A percentile compares a stretch with the other conserved stretches of the same genome.
Evolutionary conservation across 2,888 invertebrate genomes (phyloP).

Genomic region (Pterobdella sp.): DNA sequence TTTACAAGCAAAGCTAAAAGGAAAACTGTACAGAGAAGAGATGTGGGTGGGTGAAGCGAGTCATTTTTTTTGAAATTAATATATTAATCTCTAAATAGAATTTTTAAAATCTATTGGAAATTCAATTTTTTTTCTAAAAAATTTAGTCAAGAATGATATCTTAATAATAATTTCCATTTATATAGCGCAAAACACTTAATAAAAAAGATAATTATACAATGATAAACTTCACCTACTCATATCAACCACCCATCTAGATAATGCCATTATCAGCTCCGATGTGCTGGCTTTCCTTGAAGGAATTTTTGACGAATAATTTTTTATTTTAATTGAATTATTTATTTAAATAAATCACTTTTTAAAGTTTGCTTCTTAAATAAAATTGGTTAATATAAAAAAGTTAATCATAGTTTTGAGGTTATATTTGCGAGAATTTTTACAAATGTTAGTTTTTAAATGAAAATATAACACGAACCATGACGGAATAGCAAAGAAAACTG

Average conservation of each 20-base stretch:
- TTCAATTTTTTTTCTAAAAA: conserved; percentile 1
- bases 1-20: conserved; percentile 68
- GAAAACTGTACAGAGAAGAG: conserved; percentile 56
- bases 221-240: conserved; percentile 3
- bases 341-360: too few species aligned
- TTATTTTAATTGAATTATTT: neutral
- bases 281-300: conserved; percentile 78
- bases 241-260: conserved; percentile 52
- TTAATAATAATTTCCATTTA: neutral
- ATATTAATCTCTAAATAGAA: neutral
- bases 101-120: neutral
- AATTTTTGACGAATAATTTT: conserved; percentile 28
- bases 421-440: too few species aligned
- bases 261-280: conserved; percentile 68
- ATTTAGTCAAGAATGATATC: neutral
- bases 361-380: neutral
- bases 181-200: conserved; percentile 2
- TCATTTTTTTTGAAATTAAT: too few species aligned
- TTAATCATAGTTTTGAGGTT: too few species aligned
- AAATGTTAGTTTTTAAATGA: too few species aligned
- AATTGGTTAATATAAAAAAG: too few species aligned
- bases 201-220: neutral
- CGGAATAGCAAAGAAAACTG: too few species aligned
- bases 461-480: too few species aligned
- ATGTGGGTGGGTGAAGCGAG: too few species aligned